These are phyloP conservation scores for Peromyscus melanophrys DNA, from an alignment of 2,797 vertebrate species.

Conservation along the genomic window DNA sequence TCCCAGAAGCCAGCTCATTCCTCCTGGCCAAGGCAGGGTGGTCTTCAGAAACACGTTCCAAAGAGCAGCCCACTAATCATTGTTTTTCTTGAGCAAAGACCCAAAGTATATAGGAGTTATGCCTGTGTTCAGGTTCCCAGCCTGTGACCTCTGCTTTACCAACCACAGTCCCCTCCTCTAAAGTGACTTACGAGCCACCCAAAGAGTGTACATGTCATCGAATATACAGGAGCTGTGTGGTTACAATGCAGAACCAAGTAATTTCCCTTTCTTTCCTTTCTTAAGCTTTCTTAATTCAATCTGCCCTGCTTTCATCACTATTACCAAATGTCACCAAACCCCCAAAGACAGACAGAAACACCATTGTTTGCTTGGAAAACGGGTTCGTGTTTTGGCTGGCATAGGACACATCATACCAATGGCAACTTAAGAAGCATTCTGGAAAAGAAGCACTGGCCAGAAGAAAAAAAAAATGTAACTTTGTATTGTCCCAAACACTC, in stretches of 20 bases:
- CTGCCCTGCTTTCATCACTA: constrained; percentile 80
- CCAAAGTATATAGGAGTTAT: constrained; percentile 2
- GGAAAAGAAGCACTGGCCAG: constrained; percentile 69
- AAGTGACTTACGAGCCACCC: constrained; percentile 80
- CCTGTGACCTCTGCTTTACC: constrained; percentile 62
- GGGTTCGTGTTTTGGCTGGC: constrained; percentile 83
- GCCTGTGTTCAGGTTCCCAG: constrained; percentile 28
- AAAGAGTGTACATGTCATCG: constrained; percentile 40
- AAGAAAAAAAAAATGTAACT: constrained; percentile 51
- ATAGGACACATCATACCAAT: constrained; percentile 84
- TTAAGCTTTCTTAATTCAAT: constrained; percentile 71
- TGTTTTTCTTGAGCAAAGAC: constrained; percentile 51
- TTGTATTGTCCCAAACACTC: constrained; percentile 79
- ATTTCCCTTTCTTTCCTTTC: neutral
- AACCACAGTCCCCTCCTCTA: constrained; percentile 77
- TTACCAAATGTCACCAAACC: constrained; percentile 85
- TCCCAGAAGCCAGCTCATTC: constrained; percentile 81
- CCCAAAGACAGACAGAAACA: constrained; percentile 83
- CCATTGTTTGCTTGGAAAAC: constrained; percentile 84
- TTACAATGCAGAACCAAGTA: constrained; percentile 79
- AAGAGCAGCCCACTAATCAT: constrained; percentile 80
- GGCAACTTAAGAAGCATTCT: constrained; percentile 77
- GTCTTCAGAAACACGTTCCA: constrained; percentile 80
- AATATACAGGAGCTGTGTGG: constrained; percentile 26
- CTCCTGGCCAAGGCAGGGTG: constrained; percentile 83